Base-by-base conservation (phyloP, 2,113 vertebrate species). In the Aythya baeri region DNA sequence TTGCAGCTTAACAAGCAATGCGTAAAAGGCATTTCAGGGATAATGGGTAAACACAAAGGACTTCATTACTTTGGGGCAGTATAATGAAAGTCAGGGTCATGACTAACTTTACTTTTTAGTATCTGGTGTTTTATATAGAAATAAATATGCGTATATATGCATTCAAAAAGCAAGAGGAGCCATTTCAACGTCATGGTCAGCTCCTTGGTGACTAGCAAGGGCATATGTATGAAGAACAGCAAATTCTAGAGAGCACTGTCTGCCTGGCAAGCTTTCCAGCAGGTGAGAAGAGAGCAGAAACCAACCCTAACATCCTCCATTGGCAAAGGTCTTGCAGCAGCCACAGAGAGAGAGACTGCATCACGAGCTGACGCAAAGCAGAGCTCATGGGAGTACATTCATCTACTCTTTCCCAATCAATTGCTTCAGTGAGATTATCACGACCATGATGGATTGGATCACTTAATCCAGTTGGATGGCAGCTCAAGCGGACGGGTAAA, bases 381-480 rank as follows among this genome's bases (percentile, higher is more conserved):
- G 13, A 46, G 41, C 90, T 95, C 74, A 20, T 2, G 32, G 86
- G 80, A 83, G 41, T 63, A 9, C 77, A 49, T 88, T 73, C 50
- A 86, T 63, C 80, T 78, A 10, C 58, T 65, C 80, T 44, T 83
- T 94, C 80, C 83, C 80, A 91, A 88, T 84, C 93, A 96, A 73
- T 87, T 70, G 74, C 80, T 93, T 86, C 86, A 91, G 83, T 50
- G 77, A 89, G 90, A 95, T 97, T 84, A 96, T 84, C 9, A 2
- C 86, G 95, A 89, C 82, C 74, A n/a, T 79, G 93, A 93, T 91
- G 92, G 91, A 93, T 93, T 32, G 12, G 70, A 76, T 94, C 91
- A 58, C 93, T 89, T 95, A 92, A 91, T 94, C 92, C 83, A 41
- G 94, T 91, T 62, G 90, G 80, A 74, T 0, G 0, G 91, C 41